Conservation (phyloP, 1,140 invertebrate genomes). For the Hyposmocoma kahamanoa region DNA sequence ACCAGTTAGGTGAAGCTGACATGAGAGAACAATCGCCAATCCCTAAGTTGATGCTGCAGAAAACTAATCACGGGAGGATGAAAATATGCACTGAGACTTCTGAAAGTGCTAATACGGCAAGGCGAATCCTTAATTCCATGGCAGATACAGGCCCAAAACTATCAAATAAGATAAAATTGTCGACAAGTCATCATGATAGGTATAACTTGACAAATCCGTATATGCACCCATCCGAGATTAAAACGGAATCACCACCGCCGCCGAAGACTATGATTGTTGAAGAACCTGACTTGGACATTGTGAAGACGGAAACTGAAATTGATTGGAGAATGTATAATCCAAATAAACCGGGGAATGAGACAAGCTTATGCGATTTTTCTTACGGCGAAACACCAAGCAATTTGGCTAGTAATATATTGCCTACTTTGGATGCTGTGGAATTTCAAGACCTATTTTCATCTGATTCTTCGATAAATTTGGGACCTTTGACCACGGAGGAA, state of each 20-base stretch:
- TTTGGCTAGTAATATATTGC: conserved; percentile 23
- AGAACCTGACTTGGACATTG: conserved; percentile 38
- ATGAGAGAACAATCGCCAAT: conserved; percentile 61
- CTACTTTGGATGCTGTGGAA: conserved; percentile 35
- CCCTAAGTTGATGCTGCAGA: conserved; percentile 57
- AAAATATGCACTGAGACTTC: conserved; percentile 28
- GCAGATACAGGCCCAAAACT: conserved; percentile 19
- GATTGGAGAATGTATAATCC: conserved; percentile 38
- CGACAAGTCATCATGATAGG: conserved; percentile 6
- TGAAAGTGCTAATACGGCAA: conserved; percentile 12
- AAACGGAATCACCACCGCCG: conserved; percentile 20
- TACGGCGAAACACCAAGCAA: conserved; percentile 35
- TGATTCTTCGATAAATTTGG: conserved; percentile 29
- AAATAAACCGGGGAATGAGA: conserved; percentile 24
- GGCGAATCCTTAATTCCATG: conserved; percentile 36
- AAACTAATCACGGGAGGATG: conserved; percentile 48
- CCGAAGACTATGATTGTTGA: conserved; percentile 29
- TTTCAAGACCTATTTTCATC: conserved; percentile 40
- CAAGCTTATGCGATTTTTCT: conserved; percentile 39
- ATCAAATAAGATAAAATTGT: conserved; percentile 16
- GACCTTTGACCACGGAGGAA: conserved; percentile 26
- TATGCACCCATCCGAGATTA: conserved; percentile 22
- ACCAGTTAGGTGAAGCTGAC: conserved; percentile 57
- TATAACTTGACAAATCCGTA: conserved; percentile 21
- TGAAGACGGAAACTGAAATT: conserved; percentile 43